Base-by-base conservation (phyloP, 2,888 invertebrate species). In the Cordilura impudica region DNA sequence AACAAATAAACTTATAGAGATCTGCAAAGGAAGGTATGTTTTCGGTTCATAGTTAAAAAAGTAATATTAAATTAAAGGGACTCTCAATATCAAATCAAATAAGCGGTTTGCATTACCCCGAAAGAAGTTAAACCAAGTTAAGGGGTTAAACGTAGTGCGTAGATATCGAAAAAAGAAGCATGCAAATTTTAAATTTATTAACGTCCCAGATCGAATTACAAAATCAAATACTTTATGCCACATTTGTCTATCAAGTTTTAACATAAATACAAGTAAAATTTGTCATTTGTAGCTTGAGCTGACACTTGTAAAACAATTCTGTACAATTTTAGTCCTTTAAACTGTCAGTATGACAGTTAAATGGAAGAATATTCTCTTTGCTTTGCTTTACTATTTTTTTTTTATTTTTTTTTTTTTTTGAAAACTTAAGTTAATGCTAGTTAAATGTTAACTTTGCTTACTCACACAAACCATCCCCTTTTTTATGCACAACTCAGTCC, bases 261-360 rank as follows among this genome's bases (percentile, higher is more conserved):
- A 23, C 4, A 58, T 4, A 35, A 8, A 35, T 45, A 35, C 54
- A 45, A 14, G 4, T 56, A 21, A 31, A 51, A 60, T 60, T 66
- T 66, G 53, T 66, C 65, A 23, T 26, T 53, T 47, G n/a, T 21
- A 45, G 63, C 26, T 51, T 53, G 3, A 53, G 43, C 43, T 71
- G 76, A 60, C 66, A 70, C 51, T 53, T 65, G 63, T 58, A 43
- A n/a, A 63, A 65, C 35, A 70, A 35, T 66, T 60, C 35, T 71
- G 18, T 53, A 60, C 43, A 12, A 56, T 67, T 78, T 43, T 49
- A 72, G 56, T 67, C 54, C 49, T 72, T 67, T 31, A 65, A 69
- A 35, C 56, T 78, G 63, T 73, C 67, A 67, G 14, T 18, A 35
- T 78, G 63, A 73, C 60, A 69, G 63, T 53, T 73, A 78, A 69